Conservation (phyloP, 2,888 invertebrate species). For the Entomobrya proxima region DNA sequence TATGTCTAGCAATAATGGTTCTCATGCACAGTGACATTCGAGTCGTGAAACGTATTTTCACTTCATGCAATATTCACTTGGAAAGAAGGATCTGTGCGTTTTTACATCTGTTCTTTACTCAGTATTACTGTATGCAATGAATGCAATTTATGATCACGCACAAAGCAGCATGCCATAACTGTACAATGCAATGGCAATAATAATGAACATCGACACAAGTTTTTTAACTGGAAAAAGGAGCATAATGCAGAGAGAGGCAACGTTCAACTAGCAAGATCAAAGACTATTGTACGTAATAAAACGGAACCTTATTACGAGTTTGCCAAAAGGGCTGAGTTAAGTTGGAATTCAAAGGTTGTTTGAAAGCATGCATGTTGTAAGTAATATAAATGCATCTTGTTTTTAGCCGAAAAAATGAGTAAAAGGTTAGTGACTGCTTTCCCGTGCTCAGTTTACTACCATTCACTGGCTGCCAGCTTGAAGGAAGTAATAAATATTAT, state of each 20-base stretch:
- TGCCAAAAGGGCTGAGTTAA: background rate
- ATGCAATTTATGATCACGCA: conserved; percentile 26
- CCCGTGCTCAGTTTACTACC: background rate
- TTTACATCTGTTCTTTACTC: conserved; percentile 20
- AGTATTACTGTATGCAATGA: background rate
- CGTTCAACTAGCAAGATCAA: conserved; percentile 25
- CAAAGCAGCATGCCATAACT: background rate
- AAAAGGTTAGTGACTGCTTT: background rate
- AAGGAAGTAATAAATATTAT: conserved; percentile 36
- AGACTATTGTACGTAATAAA: conserved; percentile 27
- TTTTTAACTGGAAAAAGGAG: background rate
- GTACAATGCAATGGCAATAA: conserved; percentile 14
- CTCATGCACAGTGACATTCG: background rate
- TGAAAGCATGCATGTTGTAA: background rate
- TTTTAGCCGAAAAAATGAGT: background rate
- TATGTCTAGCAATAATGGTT: background rate
- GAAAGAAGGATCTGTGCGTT: background rate
- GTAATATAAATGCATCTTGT: background rate
- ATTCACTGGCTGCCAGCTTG: background rate
- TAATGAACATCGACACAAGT: background rate
- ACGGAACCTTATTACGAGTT: conserved; percentile 21
- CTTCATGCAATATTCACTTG: conserved; percentile 5
- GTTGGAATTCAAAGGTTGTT: background rate
- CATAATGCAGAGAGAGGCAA: too few species aligned
- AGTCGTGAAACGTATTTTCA: background rate